phyloP scores from a whole-genome alignment of 2,888 invertebrate species.

The Deilephila porcellus region DNA sequence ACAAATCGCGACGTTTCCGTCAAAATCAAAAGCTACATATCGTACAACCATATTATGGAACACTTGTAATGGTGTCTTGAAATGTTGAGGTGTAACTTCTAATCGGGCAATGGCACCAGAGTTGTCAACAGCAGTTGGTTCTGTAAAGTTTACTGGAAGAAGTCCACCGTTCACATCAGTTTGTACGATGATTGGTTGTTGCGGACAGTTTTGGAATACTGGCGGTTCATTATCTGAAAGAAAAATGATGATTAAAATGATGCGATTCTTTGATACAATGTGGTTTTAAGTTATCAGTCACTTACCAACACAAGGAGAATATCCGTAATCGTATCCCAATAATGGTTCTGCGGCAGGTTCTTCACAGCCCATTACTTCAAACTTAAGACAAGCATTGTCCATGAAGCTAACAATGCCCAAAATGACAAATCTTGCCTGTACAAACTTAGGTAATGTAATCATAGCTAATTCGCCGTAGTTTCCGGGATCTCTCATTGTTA shows the following conservation, averaged over 20 bases:
- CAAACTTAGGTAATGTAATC: conserved; percentile 97
- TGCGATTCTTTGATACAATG: not conserved
- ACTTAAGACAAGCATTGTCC: conserved; percentile 98
- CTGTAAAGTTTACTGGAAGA: conserved; percentile 95
- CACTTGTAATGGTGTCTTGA: conserved; percentile 93
- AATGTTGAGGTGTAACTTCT: conserved; percentile 96
- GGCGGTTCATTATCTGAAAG: conserved; percentile 96
- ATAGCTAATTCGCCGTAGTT: conserved; percentile 98
- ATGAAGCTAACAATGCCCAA: conserved; percentile 98
- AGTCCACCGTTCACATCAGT: conserved; percentile 96
- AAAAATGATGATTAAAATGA: conserved; percentile 20
- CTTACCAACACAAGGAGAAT: conserved; percentile 95
- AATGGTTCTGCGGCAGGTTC: conserved; percentile 92
- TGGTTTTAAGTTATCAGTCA: conserved; percentile 30
- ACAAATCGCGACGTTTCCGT: conserved; percentile 98
- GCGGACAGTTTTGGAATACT: conserved; percentile 97
- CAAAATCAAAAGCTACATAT: conserved; percentile 98
- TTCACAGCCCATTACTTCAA: conserved; percentile 98
- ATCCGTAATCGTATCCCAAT: conserved; percentile 96
- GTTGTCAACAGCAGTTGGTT: conserved; percentile 97
- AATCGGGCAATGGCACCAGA: conserved; percentile 97
- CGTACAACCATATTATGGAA: conserved; percentile 96
- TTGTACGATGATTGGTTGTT: conserved; percentile 94
- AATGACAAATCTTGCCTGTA: conserved; percentile 96
- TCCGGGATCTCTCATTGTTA: conserved; percentile 97